Evolutionary conservation across 2,113 vertebrate genomes (phyloP), one percentile per base, ranked within the genome.

Genomic region (Craseonycteris thonglongyai): DNA sequence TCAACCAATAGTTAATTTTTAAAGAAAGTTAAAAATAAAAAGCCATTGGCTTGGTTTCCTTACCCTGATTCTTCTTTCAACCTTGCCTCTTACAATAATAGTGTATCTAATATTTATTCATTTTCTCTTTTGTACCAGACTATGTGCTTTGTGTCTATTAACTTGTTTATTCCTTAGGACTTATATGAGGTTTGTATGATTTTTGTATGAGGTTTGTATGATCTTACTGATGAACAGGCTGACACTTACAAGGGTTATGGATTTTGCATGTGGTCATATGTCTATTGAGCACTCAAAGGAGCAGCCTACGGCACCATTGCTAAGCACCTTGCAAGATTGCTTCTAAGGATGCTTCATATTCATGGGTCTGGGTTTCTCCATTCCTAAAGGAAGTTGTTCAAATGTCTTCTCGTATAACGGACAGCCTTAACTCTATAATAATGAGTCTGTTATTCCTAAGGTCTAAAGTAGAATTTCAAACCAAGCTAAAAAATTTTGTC

Each of bases 401-500:
- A 10, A 87, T 94, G n/a, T 89, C n/a, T 87, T 89, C 30, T 61
- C 63, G 87, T 10, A 14, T 54, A 51, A 33, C 3, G 0, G 28
- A 47, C 28, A 71, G 6, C 18, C 74, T 51, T 76, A 74, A 69
- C 33, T 76, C 30, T 85, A 16, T 59, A 30, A 21, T 12, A n/a
- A 80, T 66, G 78, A 66, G n/a, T 63, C 35, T 74, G 11, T 66
- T 71, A 68, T 88, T 94, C 54, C 40, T 22, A 49, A 16, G 21
- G 9, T 68, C 19, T 82, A 76, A 82, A 65, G 18, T 19, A 93
- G 28, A 94, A 96, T 86, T 88, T 91, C n/a, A 88, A 95, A 66
- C 42, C 21, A 94, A 42, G 19, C 26, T 96, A 2, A 91, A 94
- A 69, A 75, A 80, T 22, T 84, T 91, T 80, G 21, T 86, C 15